Evolutionary conservation across 1,140 invertebrate species (phyloP), one percentile per base, ranked within the genome.

Genomic region (Listronotus oregonensis): DNA sequence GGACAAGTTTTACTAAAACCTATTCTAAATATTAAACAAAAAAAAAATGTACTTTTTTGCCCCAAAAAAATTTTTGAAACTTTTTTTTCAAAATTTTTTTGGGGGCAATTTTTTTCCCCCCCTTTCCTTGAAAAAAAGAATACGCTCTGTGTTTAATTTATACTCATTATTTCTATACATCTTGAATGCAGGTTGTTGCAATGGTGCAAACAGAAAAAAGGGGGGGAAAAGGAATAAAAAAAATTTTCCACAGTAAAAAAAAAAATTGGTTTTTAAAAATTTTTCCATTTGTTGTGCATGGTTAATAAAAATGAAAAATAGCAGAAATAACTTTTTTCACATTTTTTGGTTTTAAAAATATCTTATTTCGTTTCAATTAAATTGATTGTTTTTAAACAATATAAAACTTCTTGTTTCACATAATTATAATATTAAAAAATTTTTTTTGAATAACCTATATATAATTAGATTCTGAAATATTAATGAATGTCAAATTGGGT

Each of bases 341-440:
- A 14, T 0, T 6, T n/a, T 3, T 46, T n/a, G 8, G 43, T 17
- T 1, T 44, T 17, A 17, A 1, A 46, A 11, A 14, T 18, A 46
- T 46, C n/a, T 21, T 50, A 27, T 50, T 18, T 50, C 12, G 21
- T 50, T 50, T 31, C 15, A 21, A 27, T 14, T 27, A 21, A 12
- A 50, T 50, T 50, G 47, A 50, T 50, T 50, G 10, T 1, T 10
- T 18, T 10, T 18, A 50, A 50, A 50, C 47, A 50, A 50, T 50
- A 50, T 50, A 50, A 21, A 50, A 50, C 47, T 18, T 50, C 47
- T 50, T 6, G 6, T 50, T 50, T 50, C 47, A 50, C 47, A 50
- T 21, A 18, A 5, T 27, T 1, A 3, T 5, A 14, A 7, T 46
- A 46, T 5, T 46, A 14, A 18, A 46, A 3, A 2, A 17, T 17